phyloP scores from a whole-genome alignment of 2,797 vertebrate genomes.

The Todus mexicanus region DNA sequence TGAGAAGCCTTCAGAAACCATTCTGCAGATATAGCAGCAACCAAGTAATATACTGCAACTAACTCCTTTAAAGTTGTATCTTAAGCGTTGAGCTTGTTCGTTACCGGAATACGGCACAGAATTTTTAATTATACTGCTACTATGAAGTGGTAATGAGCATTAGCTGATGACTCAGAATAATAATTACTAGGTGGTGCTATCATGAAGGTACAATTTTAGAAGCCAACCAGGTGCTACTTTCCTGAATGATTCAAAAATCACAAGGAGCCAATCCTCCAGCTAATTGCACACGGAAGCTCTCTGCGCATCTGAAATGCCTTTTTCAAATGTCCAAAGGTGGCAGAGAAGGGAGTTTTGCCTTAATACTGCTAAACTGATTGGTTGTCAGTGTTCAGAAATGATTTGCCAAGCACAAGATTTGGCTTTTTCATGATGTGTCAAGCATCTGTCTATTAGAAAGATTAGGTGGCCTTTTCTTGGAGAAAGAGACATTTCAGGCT shows the following conservation, averaged over 20 bases:
- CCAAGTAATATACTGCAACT: background rate
- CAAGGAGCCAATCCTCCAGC: constrained; percentile 46
- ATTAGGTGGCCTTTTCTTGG: constrained; percentile 5
- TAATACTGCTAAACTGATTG: constrained; percentile 32
- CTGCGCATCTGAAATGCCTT: constrained; percentile 36
- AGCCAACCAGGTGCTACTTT: constrained; percentile 68
- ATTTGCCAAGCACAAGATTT: background rate
- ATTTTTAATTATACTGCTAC: constrained; percentile 66
- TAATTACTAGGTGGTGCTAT: constrained; percentile 68
- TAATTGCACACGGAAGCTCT: constrained; percentile 40
- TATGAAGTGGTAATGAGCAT: constrained; percentile 57
- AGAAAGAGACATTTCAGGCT: constrained; percentile 37
- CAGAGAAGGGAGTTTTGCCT: constrained; percentile 31
- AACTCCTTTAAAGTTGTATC: background rate
- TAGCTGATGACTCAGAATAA: constrained; percentile 67
- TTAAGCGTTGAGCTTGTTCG: constrained; percentile 6
- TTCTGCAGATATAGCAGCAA: background rate
- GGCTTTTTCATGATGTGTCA: constrained; percentile 3
- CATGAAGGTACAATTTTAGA: constrained; percentile 64
- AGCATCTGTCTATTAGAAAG: constrained; percentile 29
- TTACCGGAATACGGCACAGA: background rate
- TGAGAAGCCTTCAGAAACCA: background rate
- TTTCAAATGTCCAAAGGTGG: constrained; percentile 15
- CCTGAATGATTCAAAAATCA: constrained; percentile 63
- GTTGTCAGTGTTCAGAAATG: constrained; percentile 23